Base-by-base conservation (phyloP, 1,140 invertebrate species). In the Drosophila ogumai region DNA sequence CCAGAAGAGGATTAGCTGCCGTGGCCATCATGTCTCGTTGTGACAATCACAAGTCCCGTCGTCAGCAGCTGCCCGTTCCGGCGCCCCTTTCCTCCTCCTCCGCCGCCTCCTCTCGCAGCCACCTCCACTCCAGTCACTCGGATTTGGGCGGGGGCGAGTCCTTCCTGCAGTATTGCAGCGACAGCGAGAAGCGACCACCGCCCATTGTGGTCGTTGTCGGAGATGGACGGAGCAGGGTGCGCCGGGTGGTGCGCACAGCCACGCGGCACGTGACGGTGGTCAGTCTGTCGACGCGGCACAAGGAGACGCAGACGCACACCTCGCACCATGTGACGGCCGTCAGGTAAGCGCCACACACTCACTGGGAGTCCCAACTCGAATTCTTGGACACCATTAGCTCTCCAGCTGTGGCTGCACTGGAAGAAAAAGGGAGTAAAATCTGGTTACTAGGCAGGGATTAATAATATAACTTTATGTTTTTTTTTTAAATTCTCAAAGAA, bases 251-350 rank as follows among this genome's bases (percentile, higher is more conserved):
- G 15, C 90, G 91, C 40, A 91, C 91, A 15, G 88, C 91, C 43
- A 92, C 92, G 38, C 78, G 92, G 50, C 92, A 92, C 68, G 92
- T 92, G 56, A 92, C 92, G 41, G 92, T 92, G 58, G 92, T 92
- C 56, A 92, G 92, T 61, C 85, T 92, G 19, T 92, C 92, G 43
- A 92, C 92, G 25, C 74, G 92, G 17, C 92, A 92, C 84, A 92
- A 92, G 76, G 92, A 92, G 75, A 91, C 92, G 13, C 86, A 85
- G 65, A 92, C 91, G 34, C 91, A 92, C 73, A 92, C 92, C 65
- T 92, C 92, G 55, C 92, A 92, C 66, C 92, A 92, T 90, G 92
- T 92, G 74, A 92, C 92, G 47, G 92, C 92, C 31, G 92, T 92
- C 77, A 92, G 92, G 91, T 92, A 91, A 92, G 84, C 59, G 65